These are phyloP conservation scores for Sebastes taczanowskii DNA, from an alignment of 2,797 vertebrate genomes.

Conservation along the genomic window DNA sequence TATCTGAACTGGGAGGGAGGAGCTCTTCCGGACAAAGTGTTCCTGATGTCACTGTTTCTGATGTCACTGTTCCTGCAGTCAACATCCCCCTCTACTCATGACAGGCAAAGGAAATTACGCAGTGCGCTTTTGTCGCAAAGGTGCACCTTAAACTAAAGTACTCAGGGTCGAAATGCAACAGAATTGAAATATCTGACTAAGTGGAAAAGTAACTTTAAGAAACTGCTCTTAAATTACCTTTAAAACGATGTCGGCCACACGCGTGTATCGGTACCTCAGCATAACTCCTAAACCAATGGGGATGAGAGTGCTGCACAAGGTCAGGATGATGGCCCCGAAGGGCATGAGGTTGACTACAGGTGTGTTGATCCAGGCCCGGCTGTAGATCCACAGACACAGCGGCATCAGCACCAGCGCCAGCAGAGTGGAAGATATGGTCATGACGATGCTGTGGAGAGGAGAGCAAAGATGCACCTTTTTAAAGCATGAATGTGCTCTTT, in stretches of 20 bases:
- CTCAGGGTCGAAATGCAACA: background rate
- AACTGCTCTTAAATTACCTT: slow-evolving; percentile 85
- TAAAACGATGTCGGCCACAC: slow-evolving; percentile 89
- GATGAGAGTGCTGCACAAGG: slow-evolving; percentile 94
- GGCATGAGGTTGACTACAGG: slow-evolving; percentile 92
- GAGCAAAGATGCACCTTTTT: background rate
- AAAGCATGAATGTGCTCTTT: background rate
- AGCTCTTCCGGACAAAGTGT: slow-evolving; percentile 52
- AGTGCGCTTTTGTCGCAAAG: slow-evolving; percentile 58
- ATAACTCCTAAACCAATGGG: slow-evolving; percentile 92
- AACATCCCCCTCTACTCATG: slow-evolving; percentile 6
- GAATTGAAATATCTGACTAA: background rate
- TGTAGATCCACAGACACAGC: slow-evolving; percentile 96
- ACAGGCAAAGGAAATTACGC: slow-evolving; percentile 54
- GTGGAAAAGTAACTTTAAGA: background rate
- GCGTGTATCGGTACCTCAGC: slow-evolving; percentile 87
- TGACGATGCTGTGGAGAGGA: slow-evolving; percentile 87
- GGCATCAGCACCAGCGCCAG: slow-evolving; percentile 95
- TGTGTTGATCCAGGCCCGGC: slow-evolving; percentile 95
- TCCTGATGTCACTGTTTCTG: slow-evolving; percentile 56
- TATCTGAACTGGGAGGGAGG: slow-evolving; percentile 62
- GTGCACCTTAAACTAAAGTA: background rate
- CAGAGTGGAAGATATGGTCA: slow-evolving; percentile 95
- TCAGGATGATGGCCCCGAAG: slow-evolving; percentile 93
- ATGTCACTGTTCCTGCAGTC: slow-evolving; percentile 37